Conservation (phyloP, 2,888 invertebrate genomes). For the Eueremaeus valkanovi region DNA sequence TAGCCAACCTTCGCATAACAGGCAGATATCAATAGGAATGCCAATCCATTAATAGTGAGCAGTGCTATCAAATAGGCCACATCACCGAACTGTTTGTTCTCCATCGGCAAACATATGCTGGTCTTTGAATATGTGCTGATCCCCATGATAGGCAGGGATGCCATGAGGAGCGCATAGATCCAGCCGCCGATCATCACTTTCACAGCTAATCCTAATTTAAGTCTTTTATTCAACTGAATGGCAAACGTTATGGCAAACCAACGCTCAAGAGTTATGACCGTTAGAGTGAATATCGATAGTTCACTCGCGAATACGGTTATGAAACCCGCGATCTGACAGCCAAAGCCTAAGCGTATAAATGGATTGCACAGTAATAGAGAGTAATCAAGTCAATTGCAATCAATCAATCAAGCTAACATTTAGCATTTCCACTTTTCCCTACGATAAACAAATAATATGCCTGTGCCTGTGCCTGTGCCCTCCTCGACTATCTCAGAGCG, state of each 20-base stretch:
- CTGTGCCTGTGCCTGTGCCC: too few relatives aligned
- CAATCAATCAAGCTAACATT: too few relatives aligned
- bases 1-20: conserved; percentile 63
- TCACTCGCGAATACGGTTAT: conserved; percentile 81
- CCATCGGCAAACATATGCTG: conserved; percentile 83
- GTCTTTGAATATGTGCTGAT: conserved; percentile 84
- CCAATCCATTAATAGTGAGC: conserved; percentile 70
- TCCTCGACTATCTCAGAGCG: too few relatives aligned
- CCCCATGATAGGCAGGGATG: conserved; percentile 71
- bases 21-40: conserved; percentile 74
- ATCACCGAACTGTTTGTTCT: conserved; percentile 65
- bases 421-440: too few relatives aligned
- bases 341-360: conserved; percentile 56
- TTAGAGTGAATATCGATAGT: conserved; percentile 78
- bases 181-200: conserved; percentile 73
- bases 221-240: conserved; percentile 72
- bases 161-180: conserved; percentile 71
- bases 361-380: too few relatives aligned
- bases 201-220: conserved; percentile 67
- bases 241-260: conserved; percentile 70
- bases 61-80: conserved; percentile 69
- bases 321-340: conserved; percentile 81
- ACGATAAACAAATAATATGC: too few relatives aligned
- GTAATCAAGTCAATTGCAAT: too few relatives aligned
- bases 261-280: conserved; percentile 77